Base-by-base conservation (phyloP, 2,113 vertebrate genomes). In the Chionomys nivalis region DNA sequence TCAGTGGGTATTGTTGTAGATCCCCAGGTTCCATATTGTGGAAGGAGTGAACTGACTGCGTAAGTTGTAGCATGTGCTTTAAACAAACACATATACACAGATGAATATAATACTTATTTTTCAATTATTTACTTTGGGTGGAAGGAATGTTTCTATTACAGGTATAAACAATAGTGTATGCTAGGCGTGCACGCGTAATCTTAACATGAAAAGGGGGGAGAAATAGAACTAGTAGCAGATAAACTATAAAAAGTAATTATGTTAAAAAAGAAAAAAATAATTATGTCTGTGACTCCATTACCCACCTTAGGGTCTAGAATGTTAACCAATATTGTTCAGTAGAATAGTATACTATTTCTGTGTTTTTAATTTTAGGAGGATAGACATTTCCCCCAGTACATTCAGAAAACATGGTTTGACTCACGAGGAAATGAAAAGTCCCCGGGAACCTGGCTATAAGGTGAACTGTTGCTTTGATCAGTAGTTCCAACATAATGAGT, bases 301-400 rank as follows among this genome's bases (percentile, higher is more conserved):
- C 9, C 17, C 66, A 85, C 0, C 1, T 89, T 91, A 68, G 0
- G 5, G 82, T 61, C 65, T 88, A 90, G 72, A 85, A 39, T 93
- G 65, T 63, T 93, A 55, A 96, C 28, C 26, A n/a, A 5, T 47
- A 42, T 7, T 93, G 0, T 89, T 49, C 16, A 68, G 63, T 68
- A 63, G 58, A 78, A 78, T 95, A 68, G 52, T 89, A 68, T 75
- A 82, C 16, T 23, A 2, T 28, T 94, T n/a, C 92, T 96, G 31
- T 96, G 61, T 75, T 90, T 96, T 96, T 33, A 91, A 94, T 98
- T 97, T 96, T 95, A 99, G 99, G 99, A 99, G 99, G 99, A 99
- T 99, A 99, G 99, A 99, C 99, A 99, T 99, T 99, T 99, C 99
- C 98, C 99, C 99, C 98, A 99, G 99, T 99, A 99, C 99, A 98